Percentiles rank a stretch among this genome's conserved stretches.
Conservation (phyloP, 1,140 invertebrate species). For the Aphidius ervi region DNA sequence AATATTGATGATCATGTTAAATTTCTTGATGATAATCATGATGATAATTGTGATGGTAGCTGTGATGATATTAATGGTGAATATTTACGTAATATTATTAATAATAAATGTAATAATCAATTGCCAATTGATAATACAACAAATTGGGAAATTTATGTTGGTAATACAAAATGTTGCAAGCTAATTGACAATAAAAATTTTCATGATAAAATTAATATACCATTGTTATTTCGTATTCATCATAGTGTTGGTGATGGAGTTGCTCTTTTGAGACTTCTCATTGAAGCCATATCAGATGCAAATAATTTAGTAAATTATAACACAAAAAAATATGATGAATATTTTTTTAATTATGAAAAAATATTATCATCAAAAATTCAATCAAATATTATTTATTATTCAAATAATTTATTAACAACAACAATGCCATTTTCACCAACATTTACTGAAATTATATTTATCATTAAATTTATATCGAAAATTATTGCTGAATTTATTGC, state of each 20-base stretch:
- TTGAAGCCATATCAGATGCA: constrained; percentile 46
- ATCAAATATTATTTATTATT: constrained; percentile 16
- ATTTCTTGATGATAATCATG: constrained; percentile 39
- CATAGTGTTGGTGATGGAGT: constrained; percentile 55
- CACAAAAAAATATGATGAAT: not conserved
- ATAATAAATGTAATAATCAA: constrained; percentile 40
- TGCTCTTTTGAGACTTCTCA: constrained; percentile 50
- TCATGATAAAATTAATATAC: constrained; percentile 33
- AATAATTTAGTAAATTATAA: too few species aligned
- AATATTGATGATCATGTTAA: constrained; percentile 43
- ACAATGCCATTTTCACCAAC: constrained; percentile 21
- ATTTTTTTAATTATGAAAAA: not conserved
- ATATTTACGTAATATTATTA: constrained; percentile 42
- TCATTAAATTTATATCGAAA: not conserved
- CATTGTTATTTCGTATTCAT: constrained; percentile 54
- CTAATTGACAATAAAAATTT: constrained; percentile 24
- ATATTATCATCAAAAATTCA: constrained; percentile 8
- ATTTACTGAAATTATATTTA: not conserved
- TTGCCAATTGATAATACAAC: constrained; percentile 49
- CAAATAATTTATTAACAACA: constrained; percentile 18
- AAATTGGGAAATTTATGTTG: constrained; percentile 54
- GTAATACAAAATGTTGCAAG: constrained; percentile 33
- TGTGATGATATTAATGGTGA: constrained; percentile 30
- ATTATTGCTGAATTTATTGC: constrained; percentile 4
- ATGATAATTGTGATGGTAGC: constrained; percentile 28